phyloP scores from a whole-genome alignment of 2,888 invertebrate genomes.

The Drosophila siamana region DNA sequence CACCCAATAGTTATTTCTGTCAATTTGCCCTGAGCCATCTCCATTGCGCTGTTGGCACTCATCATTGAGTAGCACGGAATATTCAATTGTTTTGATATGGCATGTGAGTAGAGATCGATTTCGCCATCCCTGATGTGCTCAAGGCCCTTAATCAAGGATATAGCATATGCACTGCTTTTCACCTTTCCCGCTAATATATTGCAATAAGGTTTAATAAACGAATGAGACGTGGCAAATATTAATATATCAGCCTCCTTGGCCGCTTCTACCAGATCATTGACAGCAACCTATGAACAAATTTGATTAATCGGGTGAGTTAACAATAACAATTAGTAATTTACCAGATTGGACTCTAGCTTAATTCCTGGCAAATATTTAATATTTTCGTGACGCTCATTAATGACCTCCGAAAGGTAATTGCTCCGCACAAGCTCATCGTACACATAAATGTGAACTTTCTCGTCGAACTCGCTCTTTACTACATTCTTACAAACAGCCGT shows the following conservation, averaged over 20 bases:
- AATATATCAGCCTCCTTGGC: constrained; percentile 96
- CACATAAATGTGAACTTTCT: constrained; percentile 71
- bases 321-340: constrained; percentile 31
- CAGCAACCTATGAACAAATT: constrained; percentile 89
- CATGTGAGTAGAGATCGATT: constrained; percentile 96
- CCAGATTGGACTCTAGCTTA: constrained; percentile 67
- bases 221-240: constrained; percentile 98
- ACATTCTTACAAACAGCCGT: constrained; percentile 68
- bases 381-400: constrained; percentile 72
- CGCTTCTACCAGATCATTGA: constrained; percentile 95
- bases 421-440: constrained; percentile 66
- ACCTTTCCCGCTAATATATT: constrained; percentile 93
- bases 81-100: constrained; percentile 91
- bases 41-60: constrained; percentile 98
- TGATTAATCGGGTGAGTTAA: neutral
- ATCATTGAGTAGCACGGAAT: constrained; percentile 97
- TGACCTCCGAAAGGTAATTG: constrained; percentile 56
- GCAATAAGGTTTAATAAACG: constrained; percentile 95
- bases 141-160: constrained; percentile 98
- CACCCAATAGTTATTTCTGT: constrained; percentile 99
- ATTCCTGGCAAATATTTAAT: constrained; percentile 74
- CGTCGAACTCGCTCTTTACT: constrained; percentile 36
- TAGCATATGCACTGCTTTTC: constrained; percentile 93
- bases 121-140: constrained; percentile 93
- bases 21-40: constrained; percentile 98